These are phyloP conservation scores for Parnassius glacialis DNA, from an alignment of 2,888 invertebrate genomes.

Conservation along the genomic window DNA sequence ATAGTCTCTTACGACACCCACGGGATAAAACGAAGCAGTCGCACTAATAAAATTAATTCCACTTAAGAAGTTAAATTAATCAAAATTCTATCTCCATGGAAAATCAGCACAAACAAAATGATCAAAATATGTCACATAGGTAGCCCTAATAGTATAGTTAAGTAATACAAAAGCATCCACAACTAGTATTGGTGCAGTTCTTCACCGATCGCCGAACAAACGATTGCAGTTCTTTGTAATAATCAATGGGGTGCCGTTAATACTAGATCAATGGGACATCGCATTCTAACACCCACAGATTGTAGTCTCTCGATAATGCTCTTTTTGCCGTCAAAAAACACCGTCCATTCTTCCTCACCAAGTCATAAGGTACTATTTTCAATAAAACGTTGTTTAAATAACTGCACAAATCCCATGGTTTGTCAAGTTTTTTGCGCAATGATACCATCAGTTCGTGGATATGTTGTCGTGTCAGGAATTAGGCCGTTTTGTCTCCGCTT, in stretches of 20 bases:
- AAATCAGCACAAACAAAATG: conserved; percentile 4
- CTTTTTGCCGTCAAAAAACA: conserved; percentile 21
- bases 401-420: conserved; percentile 35
- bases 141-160: conserved; percentile 34
- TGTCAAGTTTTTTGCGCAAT: conserved; percentile 75
- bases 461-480: conserved; percentile 73
- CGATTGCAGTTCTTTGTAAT: conserved; percentile 66
- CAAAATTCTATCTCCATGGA: too few relatives aligned
- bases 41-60: too few relatives aligned
- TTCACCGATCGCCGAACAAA: conserved; percentile 70
- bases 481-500: conserved; percentile 75
- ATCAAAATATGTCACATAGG: conserved; percentile 28
- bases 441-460: conserved; percentile 73
- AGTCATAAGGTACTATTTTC: conserved; percentile 27
- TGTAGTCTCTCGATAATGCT: conserved; percentile 38
- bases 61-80: too few relatives aligned
- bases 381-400: conserved; percentile 1
- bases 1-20: too few relatives aligned
- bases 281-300: conserved; percentile 51
- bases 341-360: neutral
- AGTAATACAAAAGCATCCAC: conserved; percentile 48
- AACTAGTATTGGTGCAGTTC: conserved; percentile 59
- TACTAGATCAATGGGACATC: conserved; percentile 69
- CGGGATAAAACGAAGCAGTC: too few relatives aligned
- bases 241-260: conserved; percentile 75